Evolutionary conservation across 2,797 vertebrate species (phyloP), one percentile per base, ranked within the genome.

Genomic region (Rhodeus uyekii): DNA sequence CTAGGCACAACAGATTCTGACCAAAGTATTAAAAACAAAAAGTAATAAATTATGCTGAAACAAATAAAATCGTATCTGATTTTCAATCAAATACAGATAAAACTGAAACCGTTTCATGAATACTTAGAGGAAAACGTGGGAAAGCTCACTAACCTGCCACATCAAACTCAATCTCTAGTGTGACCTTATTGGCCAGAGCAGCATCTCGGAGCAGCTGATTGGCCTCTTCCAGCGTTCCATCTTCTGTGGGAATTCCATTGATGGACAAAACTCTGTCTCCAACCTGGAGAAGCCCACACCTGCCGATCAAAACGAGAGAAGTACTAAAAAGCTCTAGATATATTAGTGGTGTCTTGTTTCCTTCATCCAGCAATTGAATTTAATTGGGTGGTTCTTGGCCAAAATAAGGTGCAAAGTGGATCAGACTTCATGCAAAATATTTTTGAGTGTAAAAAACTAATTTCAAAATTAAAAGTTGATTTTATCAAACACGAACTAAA

Each of bases 1-100:
- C 98, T 99, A 3, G 98, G 98, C 86, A 99, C 96, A 84, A 99
- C 97, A 0, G 98, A 99, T 92, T 99, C 98, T 99, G 90, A 46
- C 36, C 60, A 53, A 85, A 73, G n/a, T 13, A 55, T 55, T 48
- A 48, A 55, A 12, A 24, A 55, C n/a, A 55, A 55, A 27, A 29
- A 60, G 24, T 29, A 14, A 27, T 27, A 14, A 16, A 60, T 61
- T 0, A 3, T 5, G 14, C 27, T 34, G 29, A 14, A 82, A 22
- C 42, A 81, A 78, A 42, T 8, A 12, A 5, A 2, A 61, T 0
- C 58, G 22, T 1, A 46, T 65, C n/a, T 1, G 19, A 61, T 39
- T 39, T 1, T 58, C 13, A 34, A 58, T 38, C 24, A 61, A 53
- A 72, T 32, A 42, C 29, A 7, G 16, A n/a, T 22, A 29, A 80